phyloP scores from a whole-genome alignment of 2,797 vertebrate genomes.

The Acipenser transmontanus region DNA sequence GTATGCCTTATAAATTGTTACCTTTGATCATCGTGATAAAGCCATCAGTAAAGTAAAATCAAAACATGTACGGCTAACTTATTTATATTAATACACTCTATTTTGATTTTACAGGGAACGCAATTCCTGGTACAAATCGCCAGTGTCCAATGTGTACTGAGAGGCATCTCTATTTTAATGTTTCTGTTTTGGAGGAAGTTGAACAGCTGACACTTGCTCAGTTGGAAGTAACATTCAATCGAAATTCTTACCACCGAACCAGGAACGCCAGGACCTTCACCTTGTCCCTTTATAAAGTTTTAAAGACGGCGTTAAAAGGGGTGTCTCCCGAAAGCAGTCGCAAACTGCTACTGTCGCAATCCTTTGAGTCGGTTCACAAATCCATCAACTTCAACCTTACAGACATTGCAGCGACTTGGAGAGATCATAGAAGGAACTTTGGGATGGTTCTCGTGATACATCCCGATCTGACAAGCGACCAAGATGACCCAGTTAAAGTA shows the following conservation, averaged over 20 bases:
- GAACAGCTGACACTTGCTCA: conserved; percentile 74
- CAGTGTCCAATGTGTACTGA: conserved; percentile 53
- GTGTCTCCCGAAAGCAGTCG: conserved; percentile 36
- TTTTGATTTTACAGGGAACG: conserved; percentile 45
- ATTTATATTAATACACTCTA: conserved; percentile 48
- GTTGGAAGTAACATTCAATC: conserved; percentile 70
- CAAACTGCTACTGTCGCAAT: conserved; percentile 61
- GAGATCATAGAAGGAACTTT: conserved; percentile 41
- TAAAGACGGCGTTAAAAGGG: conserved; percentile 44
- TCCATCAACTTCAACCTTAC: conserved; percentile 69
- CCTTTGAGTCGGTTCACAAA: conserved; percentile 43
- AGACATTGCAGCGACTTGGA: conserved; percentile 45
- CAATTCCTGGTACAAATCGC: conserved; percentile 41
- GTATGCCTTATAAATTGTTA: neutral
- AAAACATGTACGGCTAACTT: neutral
- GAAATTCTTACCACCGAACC: conserved; percentile 30
- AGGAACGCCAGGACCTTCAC: conserved; percentile 41
- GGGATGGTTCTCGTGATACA: conserved; percentile 64
- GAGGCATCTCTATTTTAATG: conserved; percentile 79
- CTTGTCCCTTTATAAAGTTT: conserved; percentile 59
- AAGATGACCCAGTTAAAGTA: rapidly evolving
- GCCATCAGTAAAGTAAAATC: too few relatives aligned
- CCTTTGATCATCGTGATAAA: neutral
- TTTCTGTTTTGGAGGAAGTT: conserved; percentile 70
- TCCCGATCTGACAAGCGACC: neutral